Conservation (phyloP, 2,888 invertebrate genomes). For the Sabatieria punctata region DNA sequence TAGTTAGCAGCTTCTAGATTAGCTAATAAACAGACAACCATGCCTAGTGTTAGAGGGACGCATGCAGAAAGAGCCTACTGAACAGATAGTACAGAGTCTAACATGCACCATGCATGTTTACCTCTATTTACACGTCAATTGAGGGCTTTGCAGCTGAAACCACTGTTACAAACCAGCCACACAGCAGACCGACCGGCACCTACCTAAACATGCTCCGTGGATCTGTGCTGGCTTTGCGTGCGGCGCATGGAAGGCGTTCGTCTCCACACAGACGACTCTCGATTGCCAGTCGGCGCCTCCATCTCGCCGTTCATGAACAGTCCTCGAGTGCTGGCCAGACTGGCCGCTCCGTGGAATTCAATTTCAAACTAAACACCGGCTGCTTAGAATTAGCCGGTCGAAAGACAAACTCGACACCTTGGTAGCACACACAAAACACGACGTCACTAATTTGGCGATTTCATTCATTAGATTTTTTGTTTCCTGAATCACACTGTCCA, state of each 20-base stretch:
- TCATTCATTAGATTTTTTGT: constrained; percentile 98
- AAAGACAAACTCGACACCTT: constrained; percentile 53
- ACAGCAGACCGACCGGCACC: too few relatives aligned
- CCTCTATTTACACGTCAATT: too few relatives aligned
- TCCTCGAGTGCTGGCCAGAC: background rate
- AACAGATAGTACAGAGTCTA: too few relatives aligned
- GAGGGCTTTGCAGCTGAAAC: too few relatives aligned
- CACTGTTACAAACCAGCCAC: too few relatives aligned
- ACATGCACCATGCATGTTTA: too few relatives aligned
- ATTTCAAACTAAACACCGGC: constrained; percentile 35
- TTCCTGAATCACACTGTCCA: constrained; percentile 95
- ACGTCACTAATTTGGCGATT: constrained; percentile 93
- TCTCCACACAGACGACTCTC: constrained; percentile 9
- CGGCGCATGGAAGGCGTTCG: constrained; percentile 11
- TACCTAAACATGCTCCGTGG: constrained; percentile 8
- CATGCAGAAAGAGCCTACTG: too few relatives aligned
- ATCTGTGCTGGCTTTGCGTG: constrained; percentile 3
- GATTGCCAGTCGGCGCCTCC: background rate
- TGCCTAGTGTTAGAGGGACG: too few relatives aligned
- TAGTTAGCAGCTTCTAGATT: too few relatives aligned
- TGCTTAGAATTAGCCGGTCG: too few relatives aligned
- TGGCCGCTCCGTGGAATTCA: constrained; percentile 35
- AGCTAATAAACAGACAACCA: too few relatives aligned
- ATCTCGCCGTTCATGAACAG: constrained; percentile 14
- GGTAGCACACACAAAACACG: constrained; percentile 93